phyloP scores from a whole-genome alignment of 1,140 invertebrate species.

The Lepidostoma basale region DNA sequence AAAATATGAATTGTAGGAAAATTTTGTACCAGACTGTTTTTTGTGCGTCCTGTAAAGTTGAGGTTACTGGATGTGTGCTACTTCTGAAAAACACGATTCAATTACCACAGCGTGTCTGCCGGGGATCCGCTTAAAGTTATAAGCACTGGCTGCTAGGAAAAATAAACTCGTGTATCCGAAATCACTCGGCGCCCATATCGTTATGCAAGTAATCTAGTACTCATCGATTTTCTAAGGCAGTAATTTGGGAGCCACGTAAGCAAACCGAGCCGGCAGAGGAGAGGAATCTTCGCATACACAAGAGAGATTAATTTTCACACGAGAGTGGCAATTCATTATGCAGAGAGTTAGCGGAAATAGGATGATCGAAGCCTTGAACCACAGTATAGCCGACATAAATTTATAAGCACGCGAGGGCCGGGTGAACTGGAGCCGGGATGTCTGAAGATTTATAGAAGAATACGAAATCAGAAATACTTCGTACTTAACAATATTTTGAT shows the following conservation, averaged over 20 bases:
- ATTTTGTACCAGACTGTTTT: too few relatives aligned
- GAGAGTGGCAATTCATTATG: background rate
- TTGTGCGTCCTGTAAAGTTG: background rate
- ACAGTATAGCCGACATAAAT: background rate
- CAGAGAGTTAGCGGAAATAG: background rate
- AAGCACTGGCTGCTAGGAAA: background rate
- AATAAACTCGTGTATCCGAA: background rate
- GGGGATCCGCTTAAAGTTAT: background rate
- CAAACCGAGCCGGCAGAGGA: background rate
- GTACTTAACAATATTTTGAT: too few relatives aligned
- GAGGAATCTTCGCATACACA: background rate
- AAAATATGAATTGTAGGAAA: too few relatives aligned
- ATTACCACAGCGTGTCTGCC: background rate
- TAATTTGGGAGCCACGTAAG: background rate
- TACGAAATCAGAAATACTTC: too few relatives aligned
- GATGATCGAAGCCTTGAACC: background rate
- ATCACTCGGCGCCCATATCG: background rate
- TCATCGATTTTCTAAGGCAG: background rate
- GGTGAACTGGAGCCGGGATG: too few relatives aligned
- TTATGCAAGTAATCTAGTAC: background rate
- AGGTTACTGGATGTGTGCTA: background rate
- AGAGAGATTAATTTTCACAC: background rate
- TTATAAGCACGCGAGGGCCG: too few relatives aligned
- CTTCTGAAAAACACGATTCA: background rate
- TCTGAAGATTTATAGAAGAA: too few relatives aligned